Evolutionary conservation across 2,113 vertebrate species (phyloP).

Genomic region (Mellivora capensis): DNA sequence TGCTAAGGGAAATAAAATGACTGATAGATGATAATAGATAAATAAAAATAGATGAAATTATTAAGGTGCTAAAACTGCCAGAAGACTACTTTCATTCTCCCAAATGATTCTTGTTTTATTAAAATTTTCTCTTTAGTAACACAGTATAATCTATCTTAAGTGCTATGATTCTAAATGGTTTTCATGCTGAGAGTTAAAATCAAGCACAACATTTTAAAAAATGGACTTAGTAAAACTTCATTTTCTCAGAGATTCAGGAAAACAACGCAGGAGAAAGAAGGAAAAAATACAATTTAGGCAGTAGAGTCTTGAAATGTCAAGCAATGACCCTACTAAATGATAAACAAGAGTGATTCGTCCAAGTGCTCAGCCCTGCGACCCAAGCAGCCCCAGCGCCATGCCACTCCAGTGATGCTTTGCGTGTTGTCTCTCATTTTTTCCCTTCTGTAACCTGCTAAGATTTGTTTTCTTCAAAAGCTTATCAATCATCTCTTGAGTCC

Average conservation of each 20-base stretch:
- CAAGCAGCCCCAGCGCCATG: background rate
- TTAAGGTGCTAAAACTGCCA: slow-evolving; percentile 3
- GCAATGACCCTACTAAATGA: slow-evolving; percentile 8
- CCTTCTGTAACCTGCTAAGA: background rate
- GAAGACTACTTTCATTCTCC: background rate
- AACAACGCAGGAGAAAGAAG: background rate
- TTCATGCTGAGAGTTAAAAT: slow-evolving; percentile 28
- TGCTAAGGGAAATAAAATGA: background rate
- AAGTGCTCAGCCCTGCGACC: background rate
- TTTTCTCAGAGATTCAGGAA: slow-evolving; percentile 35
- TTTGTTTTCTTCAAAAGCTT: slow-evolving; percentile 54
- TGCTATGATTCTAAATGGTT: background rate
- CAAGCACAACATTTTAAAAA: background rate
- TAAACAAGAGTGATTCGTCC: background rate
- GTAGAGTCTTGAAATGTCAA: slow-evolving; percentile 31
- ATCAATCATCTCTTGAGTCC: slow-evolving; percentile 17
- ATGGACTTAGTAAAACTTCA: slow-evolving; percentile 33
- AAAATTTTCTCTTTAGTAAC: slow-evolving; percentile 32
- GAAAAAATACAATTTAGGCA: background rate
- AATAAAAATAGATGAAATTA: background rate
- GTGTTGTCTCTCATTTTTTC: background rate
- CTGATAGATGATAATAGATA: background rate
- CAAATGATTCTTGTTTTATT: slow-evolving; percentile 47
- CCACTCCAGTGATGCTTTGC: background rate
- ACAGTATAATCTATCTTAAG: slow-evolving; percentile 2